A percentile compares a stretch with the other conserved stretches of the same genome.
Evolutionary conservation across 2,888 invertebrate species (phyloP).

Genomic region (Dione juno): DNA sequence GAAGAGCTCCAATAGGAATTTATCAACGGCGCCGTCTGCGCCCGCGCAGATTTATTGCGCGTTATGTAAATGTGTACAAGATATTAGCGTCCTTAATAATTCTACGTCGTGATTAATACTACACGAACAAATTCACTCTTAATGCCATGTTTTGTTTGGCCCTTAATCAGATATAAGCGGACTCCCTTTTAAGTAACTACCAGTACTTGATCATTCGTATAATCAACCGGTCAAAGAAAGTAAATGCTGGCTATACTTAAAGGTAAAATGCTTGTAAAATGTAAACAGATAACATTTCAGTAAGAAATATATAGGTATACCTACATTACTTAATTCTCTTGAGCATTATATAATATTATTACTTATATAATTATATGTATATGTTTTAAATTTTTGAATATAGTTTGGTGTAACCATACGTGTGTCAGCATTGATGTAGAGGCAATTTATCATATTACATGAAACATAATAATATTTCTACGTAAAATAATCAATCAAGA

Average conservation of each 20-base stretch:
- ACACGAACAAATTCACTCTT: constrained; percentile 41
- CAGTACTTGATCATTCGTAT: constrained; percentile 20
- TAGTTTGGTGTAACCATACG: too few species aligned
- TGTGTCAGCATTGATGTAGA: too few species aligned
- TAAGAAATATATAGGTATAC: too few species aligned
- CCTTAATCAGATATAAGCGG: constrained; percentile 37
- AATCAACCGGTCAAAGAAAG: constrained; percentile 30
- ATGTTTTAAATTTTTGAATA: too few species aligned
- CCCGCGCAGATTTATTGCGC: constrained; percentile 75
- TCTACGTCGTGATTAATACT: constrained; percentile 74
- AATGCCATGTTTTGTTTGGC: constrained; percentile 38
- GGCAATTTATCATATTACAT: too few species aligned
- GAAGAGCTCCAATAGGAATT: constrained; percentile 72
- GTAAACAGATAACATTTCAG: neutral
- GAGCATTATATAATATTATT: too few species aligned
- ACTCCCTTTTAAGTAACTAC: constrained; percentile 36
- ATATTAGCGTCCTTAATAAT: constrained; percentile 81
- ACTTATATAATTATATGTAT: too few species aligned
- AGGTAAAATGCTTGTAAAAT: too few species aligned
- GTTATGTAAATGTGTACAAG: constrained; percentile 81
- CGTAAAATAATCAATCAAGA: too few species aligned
- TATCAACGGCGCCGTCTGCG: constrained; percentile 72
- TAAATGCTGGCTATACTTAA: constrained; percentile 16
- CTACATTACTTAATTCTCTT: too few species aligned
- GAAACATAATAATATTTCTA: too few species aligned